These are phyloP conservation scores for Speoplatyrhinus poulsoni DNA, from an alignment of 2,113 vertebrate genomes.

Conservation along the genomic window DNA sequence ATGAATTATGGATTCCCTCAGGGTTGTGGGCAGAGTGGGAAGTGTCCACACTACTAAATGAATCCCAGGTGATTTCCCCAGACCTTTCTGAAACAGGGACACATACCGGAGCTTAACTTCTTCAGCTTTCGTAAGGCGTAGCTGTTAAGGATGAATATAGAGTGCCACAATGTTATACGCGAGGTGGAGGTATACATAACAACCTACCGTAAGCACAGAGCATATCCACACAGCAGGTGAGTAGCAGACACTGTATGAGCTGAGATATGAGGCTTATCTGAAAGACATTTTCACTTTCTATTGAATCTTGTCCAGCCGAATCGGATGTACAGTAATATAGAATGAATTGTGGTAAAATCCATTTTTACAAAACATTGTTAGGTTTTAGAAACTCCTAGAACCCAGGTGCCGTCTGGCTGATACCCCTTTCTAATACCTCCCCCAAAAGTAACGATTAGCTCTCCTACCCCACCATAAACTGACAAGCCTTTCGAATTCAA, in stretches of 20 bases:
- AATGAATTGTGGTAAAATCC: too few species aligned
- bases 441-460: too few species aligned
- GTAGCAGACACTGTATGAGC: not conserved
- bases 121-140: slow-evolving; percentile 32
- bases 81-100: slow-evolving; percentile 49
- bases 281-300: not conserved
- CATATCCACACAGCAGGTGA: not conserved
- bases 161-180: not conserved
- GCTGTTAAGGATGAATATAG: slow-evolving; percentile 20
- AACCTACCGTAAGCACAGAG: not conserved
- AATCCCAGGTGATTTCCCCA: slow-evolving; percentile 62
- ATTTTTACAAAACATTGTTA: too few species aligned
- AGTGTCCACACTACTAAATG: slow-evolving; percentile 60
- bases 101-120: slow-evolving; percentile 33
- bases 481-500: too few species aligned
- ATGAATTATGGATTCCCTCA: slow-evolving; percentile 77
- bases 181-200: not conserved
- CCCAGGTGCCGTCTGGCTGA: too few species aligned
- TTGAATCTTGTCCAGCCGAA: not conserved
- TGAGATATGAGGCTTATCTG: not conserved
- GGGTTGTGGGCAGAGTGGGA: slow-evolving; percentile 47
- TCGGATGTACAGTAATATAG: too few species aligned
- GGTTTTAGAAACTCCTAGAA: too few species aligned
- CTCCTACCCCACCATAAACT: too few species aligned
- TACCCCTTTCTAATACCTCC: too few species aligned